phyloP scores from a whole-genome alignment of 2,797 vertebrate genomes.

The Bradypodion pumilum region DNA sequence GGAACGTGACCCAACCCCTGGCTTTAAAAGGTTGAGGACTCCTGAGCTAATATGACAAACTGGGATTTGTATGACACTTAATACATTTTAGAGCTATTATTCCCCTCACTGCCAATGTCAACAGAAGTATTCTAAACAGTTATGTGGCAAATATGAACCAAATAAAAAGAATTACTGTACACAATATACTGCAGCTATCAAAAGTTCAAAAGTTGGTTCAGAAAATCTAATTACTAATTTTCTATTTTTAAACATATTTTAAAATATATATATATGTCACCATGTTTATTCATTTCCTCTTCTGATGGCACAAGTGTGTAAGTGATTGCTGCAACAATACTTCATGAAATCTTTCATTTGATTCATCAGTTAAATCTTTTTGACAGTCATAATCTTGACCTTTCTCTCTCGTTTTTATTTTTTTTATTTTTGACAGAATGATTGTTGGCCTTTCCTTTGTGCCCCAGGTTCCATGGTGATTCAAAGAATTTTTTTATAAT shows the following conservation, averaged over 20 bases:
- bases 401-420: slow-evolving; percentile 24
- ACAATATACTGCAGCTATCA: too few relatives aligned
- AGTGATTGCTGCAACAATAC: slow-evolving; percentile 9
- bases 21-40: too few relatives aligned
- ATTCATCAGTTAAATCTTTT: slow-evolving; percentile 14
- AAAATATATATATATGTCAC: background rate
- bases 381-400: background rate
- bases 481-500: background rate
- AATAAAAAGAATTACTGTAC: too few relatives aligned
- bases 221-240: background rate
- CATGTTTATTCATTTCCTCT: slow-evolving; percentile 1
- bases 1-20: too few relatives aligned
- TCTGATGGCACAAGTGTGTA: background rate
- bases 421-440: slow-evolving; percentile 19
- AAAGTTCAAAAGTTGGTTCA: background rate
- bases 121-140: too few relatives aligned
- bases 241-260: background rate
- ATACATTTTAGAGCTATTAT: too few relatives aligned
- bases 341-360: slow-evolving; percentile 1
- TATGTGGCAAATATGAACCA: too few relatives aligned
- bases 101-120: too few relatives aligned
- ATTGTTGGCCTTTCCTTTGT: slow-evolving; percentile 12
- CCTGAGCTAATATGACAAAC: too few relatives aligned
- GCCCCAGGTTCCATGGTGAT: background rate
- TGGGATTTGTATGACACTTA: too few relatives aligned